phyloP scores from a whole-genome alignment of 1,140 invertebrate species.

The Drosophila quadrilineata region DNA sequence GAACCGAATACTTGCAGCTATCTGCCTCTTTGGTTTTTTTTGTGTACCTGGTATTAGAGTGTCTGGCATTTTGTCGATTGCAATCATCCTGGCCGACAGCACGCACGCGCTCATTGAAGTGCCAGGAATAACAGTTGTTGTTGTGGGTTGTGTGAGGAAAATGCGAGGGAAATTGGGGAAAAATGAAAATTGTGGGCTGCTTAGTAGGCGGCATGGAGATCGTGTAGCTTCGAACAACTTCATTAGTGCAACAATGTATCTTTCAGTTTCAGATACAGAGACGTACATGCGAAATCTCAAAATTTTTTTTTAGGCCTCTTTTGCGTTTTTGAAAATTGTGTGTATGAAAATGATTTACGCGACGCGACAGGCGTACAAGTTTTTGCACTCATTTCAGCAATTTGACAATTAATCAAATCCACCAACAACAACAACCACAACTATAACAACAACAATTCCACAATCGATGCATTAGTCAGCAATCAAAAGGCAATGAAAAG shows the following conservation, averaged over 20 bases:
- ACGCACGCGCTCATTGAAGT: slow-evolving; percentile 66
- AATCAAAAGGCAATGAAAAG: slow-evolving; percentile 45
- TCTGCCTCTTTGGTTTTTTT: neutral
- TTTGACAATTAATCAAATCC: slow-evolving; percentile 78
- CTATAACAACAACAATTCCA: slow-evolving; percentile 28
- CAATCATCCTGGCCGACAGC: slow-evolving; percentile 70
- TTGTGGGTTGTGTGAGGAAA: too few relatives aligned
- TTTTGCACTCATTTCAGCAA: slow-evolving; percentile 79
- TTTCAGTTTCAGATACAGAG: slow-evolving; percentile 24
- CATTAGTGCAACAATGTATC: slow-evolving; percentile 46
- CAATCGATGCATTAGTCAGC: slow-evolving; percentile 64
- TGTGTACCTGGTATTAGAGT: neutral
- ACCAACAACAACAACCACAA: slow-evolving; percentile 42
- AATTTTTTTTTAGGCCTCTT: too few relatives aligned
- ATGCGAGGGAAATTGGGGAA: slow-evolving; percentile 2
- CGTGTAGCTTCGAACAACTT: slow-evolving; percentile 50
- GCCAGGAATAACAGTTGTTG: too few relatives aligned
- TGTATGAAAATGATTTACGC: slow-evolving; percentile 66
- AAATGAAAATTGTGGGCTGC: neutral
- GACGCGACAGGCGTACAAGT: slow-evolving; percentile 66
- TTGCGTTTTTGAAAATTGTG: slow-evolving; percentile 8
- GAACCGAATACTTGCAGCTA: slow-evolving; percentile 32
- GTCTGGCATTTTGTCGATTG: slow-evolving; percentile 57
- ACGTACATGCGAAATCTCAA: slow-evolving; percentile 29
- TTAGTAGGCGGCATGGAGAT: slow-evolving; percentile 14